Percentiles rank a stretch among this genome's conserved stretches.
Evolutionary conservation across 2,888 invertebrate genomes (phyloP).

Genomic region (Papilio demoleus): DNA sequence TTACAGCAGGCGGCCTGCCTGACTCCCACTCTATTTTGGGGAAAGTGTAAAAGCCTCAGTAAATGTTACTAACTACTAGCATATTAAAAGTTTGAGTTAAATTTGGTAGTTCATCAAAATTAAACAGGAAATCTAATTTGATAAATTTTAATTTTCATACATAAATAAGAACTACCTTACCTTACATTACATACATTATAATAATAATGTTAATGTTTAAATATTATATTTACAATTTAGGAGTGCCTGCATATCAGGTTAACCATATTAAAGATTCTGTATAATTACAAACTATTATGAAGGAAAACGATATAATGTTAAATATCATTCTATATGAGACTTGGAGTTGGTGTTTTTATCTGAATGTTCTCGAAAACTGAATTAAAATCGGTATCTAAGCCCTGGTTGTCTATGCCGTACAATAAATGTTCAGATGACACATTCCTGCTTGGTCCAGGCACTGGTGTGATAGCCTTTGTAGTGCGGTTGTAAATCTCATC

Average conservation of each 20-base stretch:
- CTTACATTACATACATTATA: not conserved
- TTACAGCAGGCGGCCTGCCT: too few species aligned
- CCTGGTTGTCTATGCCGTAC: slow-evolving; percentile 84
- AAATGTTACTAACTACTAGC: too few species aligned
- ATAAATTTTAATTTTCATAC: too few species aligned
- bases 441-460: slow-evolving; percentile 76
- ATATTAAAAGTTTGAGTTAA: too few species aligned
- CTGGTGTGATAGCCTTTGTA: slow-evolving; percentile 59
- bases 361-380: slow-evolving; percentile 85
- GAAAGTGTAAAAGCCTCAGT: too few species aligned
- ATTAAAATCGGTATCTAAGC: slow-evolving; percentile 85
- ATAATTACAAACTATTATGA: too few species aligned
- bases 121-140: too few species aligned
- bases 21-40: too few species aligned
- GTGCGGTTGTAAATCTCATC: slow-evolving; percentile 80
- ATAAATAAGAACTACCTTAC: too few species aligned
- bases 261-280: not conserved
- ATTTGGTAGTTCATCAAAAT: too few species aligned
- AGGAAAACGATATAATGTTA: not conserved
- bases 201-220: not conserved
- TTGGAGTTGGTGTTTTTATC: slow-evolving; percentile 75
- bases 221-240: not conserved
- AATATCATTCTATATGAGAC: slow-evolving; percentile 58
- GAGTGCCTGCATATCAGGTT: not conserved
- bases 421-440: slow-evolving; percentile 75